Percentiles rank a stretch among this genome's conserved stretches.
phyloP scores from a whole-genome alignment of 2,797 vertebrate species.

The Enteromius radiatus region DNA sequence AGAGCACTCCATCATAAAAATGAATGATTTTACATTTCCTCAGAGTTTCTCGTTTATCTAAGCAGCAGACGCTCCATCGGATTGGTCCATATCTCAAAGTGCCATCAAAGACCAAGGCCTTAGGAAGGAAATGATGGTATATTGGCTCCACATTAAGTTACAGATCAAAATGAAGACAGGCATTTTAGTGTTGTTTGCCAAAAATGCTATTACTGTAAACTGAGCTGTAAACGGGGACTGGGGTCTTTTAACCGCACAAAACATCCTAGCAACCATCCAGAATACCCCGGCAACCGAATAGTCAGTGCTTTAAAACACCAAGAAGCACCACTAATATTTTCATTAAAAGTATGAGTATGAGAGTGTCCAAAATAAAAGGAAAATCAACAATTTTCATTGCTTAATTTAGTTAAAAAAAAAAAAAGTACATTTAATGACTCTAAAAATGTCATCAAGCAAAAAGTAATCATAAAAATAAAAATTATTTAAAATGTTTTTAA shows the following conservation, averaged over 20 bases:
- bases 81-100: conserved; percentile 29
- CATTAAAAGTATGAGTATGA: not conserved
- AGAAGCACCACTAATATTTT: not conserved
- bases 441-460: not conserved
- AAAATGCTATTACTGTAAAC: not conserved
- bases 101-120: conserved; percentile 48
- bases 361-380: not conserved
- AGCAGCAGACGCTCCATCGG: not conserved
- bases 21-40: conserved; percentile 67
- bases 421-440: not conserved
- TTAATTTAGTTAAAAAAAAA: not conserved
- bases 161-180: not conserved
- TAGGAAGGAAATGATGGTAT: conserved; percentile 47
- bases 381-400: not conserved
- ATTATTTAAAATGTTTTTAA: not conserved
- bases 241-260: not conserved
- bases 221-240: not conserved
- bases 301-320: not conserved
- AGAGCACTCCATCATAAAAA: conserved; percentile 48
- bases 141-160: not conserved
- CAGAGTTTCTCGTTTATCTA: conserved; percentile 49
- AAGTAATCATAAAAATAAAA: not conserved
- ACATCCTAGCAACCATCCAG: not conserved
- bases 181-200: not conserved
- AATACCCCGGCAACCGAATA: not conserved